phyloP scores from a whole-genome alignment of 1,140 invertebrate species.

The Drosophila sechellia region DNA sequence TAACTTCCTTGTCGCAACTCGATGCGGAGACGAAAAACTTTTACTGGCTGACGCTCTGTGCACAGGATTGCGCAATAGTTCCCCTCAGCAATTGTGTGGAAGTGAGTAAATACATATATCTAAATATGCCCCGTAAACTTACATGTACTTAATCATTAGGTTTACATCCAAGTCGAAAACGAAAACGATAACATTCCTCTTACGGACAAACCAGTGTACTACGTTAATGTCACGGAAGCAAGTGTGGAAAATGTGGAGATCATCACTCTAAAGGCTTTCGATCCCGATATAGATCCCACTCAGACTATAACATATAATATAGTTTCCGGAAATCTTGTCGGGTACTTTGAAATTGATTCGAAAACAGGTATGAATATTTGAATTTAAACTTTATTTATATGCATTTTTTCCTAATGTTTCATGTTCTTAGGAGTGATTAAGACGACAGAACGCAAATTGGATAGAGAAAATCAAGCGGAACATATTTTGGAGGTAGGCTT shows the following conservation, averaged over 20 bases:
- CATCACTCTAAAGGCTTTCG: conserved; percentile 91
- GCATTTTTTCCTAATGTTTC: conserved; percentile 28
- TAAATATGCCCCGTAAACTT: background rate
- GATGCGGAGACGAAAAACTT: conserved; percentile 94
- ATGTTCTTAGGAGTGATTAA: conserved; percentile 89
- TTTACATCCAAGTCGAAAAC: conserved; percentile 95
- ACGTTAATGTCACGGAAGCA: conserved; percentile 93
- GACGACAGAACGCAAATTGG: conserved; percentile 92
- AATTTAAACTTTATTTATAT: conserved; percentile 22
- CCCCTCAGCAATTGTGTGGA: conserved; percentile 92
- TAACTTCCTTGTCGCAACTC: conserved; percentile 92
- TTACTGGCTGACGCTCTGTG: conserved; percentile 97
- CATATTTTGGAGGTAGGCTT: conserved; percentile 92
- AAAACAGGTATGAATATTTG: conserved; percentile 88
- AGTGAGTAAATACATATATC: conserved; percentile 86
- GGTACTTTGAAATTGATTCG: conserved; percentile 94
- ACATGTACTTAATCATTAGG: conserved; percentile 85
- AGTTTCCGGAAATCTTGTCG: conserved; percentile 94
- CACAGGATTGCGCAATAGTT: conserved; percentile 95
- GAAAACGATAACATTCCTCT: conserved; percentile 97
- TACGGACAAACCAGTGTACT: conserved; percentile 94
- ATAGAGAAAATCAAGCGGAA: conserved; percentile 93
- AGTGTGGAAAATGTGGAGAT: conserved; percentile 90
- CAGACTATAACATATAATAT: conserved; percentile 92
- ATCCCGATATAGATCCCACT: conserved; percentile 90